Evolutionary conservation across 1,140 invertebrate species (phyloP).

Genomic region (Nasonia giraulti): DNA sequence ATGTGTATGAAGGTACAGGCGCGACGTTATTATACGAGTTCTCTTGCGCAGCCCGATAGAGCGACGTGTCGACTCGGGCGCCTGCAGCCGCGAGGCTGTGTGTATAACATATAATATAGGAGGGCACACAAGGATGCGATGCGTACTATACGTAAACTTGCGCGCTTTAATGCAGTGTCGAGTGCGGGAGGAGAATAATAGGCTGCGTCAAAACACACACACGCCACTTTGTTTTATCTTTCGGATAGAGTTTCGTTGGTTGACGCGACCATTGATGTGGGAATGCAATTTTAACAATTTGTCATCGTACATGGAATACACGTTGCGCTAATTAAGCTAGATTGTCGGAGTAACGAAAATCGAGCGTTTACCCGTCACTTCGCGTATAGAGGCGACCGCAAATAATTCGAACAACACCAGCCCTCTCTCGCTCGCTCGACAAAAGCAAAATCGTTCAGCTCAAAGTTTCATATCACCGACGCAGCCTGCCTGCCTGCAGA

Average conservation of each 20-base stretch:
- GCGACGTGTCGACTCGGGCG: constrained; percentile 2
- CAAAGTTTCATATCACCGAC: constrained; percentile 14
- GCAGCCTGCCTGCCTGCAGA: neutral
- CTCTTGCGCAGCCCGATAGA: constrained; percentile 3
- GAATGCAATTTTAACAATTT: too few species aligned
- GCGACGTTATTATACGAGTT: constrained; percentile 32
- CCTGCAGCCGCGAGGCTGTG: neutral
- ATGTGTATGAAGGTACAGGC: neutral
- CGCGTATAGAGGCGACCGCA: neutral
- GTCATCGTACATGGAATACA: too few species aligned
- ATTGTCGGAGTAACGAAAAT: neutral
- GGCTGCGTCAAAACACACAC: neutral
- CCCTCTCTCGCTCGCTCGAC: neutral
- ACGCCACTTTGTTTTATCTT: neutral
- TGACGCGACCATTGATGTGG: too few species aligned
- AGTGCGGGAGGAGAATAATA: neutral
- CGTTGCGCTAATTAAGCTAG: too few species aligned
- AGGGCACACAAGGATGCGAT: neutral
- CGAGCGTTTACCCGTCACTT: neutral
- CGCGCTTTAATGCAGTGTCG: neutral
- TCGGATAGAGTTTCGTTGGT: neutral
- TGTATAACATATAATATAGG: neutral
- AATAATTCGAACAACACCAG: neutral
- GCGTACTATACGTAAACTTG: neutral
- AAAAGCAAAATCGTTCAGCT: neutral